A percentile compares a stretch with the other conserved stretches of the same genome.
These are phyloP conservation scores for Papilio polyxenes DNA, from an alignment of 1,140 invertebrate species.

Conservation along the genomic window DNA sequence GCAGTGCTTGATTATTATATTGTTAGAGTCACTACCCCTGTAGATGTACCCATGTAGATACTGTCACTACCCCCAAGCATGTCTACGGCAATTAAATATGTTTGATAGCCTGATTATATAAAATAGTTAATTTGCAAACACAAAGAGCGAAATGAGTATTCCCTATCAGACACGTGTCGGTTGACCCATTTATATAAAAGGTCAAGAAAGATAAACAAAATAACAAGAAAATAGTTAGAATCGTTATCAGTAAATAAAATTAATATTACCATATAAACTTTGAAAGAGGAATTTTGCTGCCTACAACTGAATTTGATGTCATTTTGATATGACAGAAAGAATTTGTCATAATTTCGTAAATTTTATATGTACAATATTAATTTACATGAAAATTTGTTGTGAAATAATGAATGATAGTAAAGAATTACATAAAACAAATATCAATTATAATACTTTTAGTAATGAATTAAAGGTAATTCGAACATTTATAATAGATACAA, in stretches of 20 bases:
- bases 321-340: slow-evolving; percentile 14
- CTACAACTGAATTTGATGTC: neutral
- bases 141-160: slow-evolving; percentile 16
- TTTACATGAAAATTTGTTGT: slow-evolving; percentile 17
- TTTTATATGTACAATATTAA: neutral
- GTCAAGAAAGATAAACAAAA: slow-evolving; percentile 22
- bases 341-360: slow-evolving; percentile 21
- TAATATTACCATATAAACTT: neutral
- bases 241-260: neutral
- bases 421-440: slow-evolving; percentile 11
- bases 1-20: neutral
- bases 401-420: neutral
- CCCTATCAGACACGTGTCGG: slow-evolving; percentile 33
- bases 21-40: neutral
- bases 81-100: neutral
- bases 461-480: slow-evolving; percentile 51
- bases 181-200: slow-evolving; percentile 31
- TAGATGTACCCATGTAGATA: no score
- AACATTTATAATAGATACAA: slow-evolving; percentile 25
- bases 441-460: slow-evolving; percentile 57
- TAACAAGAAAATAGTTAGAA: slow-evolving; percentile 28
- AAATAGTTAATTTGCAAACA: slow-evolving; percentile 25
- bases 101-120: neutral
- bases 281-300: neutral
- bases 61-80: neutral